Conservation (phyloP, 2,888 invertebrate genomes). For the Cryptocephalus primarius region DNA sequence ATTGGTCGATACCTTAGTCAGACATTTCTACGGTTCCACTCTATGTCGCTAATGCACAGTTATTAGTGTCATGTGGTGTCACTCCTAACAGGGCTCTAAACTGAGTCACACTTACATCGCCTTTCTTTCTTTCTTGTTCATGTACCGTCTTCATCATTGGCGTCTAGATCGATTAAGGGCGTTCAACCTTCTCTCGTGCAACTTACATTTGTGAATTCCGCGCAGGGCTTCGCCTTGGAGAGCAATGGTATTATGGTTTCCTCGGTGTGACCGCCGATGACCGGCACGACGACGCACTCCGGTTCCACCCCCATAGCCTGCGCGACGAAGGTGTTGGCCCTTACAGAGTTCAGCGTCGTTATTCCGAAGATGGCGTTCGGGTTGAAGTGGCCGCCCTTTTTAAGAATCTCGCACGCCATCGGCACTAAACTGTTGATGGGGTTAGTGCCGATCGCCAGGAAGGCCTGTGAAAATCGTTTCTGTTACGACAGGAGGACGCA, state of each 20-base stretch:
- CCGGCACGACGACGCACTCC: constrained; percentile 56
- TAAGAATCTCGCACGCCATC: constrained; percentile 55
- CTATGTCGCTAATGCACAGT: no score
- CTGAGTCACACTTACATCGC: no score
- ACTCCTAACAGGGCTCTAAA: no score
- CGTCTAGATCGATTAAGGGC: neutral
- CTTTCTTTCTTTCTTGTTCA: no score
- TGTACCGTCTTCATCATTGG: neutral
- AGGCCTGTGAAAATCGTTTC: constrained; percentile 28
- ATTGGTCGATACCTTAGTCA: no score
- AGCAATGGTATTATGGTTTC: constrained; percentile 67
- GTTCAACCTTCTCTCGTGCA: no score
- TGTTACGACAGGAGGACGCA: neutral
- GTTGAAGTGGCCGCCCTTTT: constrained; percentile 51
- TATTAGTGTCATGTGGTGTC: no score
- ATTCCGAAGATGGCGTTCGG: constrained; percentile 60
- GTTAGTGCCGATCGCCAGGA: constrained; percentile 38
- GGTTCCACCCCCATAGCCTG: constrained; percentile 52
- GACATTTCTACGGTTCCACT: no score
- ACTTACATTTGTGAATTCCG: constrained; percentile 27
- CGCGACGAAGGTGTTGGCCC: constrained; percentile 67
- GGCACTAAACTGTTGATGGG: constrained; percentile 62
- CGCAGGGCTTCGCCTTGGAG: constrained; percentile 51
- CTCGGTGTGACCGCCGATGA: constrained; percentile 66
- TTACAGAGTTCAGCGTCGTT: constrained; percentile 58